Evolutionary conservation across 2,113 vertebrate genomes (phyloP), one percentile per base, ranked within the genome.

Genomic region (Calyptommatus sinebrachiatus): DNA sequence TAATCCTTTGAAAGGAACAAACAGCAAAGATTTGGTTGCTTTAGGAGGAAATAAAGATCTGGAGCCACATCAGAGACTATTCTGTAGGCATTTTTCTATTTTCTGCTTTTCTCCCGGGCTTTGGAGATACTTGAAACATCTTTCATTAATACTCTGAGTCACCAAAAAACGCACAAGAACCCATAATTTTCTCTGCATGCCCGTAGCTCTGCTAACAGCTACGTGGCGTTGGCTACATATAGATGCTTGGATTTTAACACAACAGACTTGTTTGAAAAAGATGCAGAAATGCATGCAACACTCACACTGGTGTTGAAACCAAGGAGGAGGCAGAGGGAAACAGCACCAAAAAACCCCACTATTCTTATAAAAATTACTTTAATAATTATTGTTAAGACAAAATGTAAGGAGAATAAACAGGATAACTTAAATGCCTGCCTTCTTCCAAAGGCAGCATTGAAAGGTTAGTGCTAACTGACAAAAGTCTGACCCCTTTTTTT

Each of bases 211-310:
- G 57, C 80, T 88, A 75, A 86, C 0, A 69, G 0, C 53, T 35
- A 77, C 46, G 70, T 22, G 73, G 1, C 81, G 67, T 31, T 80
- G 22, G 57, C 85, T 83, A 87, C 88, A 90, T 88, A 88, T 80
- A 89, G 12, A 69, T 41, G 63, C 8, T 80, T 83, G 10, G 48
- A 73, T 84, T 81, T 70, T 62, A 68, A 63, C 74, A 62, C 63
- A 73, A 77, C 41, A 8, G 41, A 35, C 35, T 35, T 26, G 46
- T 60, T 72, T 50, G 9, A n/a, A 69, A 74, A 10, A 63, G 41
- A 87, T 53, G 83, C 67, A 78, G 31, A 80, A 31, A 5, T 12
- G 1, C 60, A 76, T 46, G 69, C 41, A 79, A 68, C 0, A 0
- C 77, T 67, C 80, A 21, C 71, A 31, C 53, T 62, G n/a, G 20